phyloP scores from a whole-genome alignment of 2,797 vertebrate genomes.

The Lacerta agilis region DNA sequence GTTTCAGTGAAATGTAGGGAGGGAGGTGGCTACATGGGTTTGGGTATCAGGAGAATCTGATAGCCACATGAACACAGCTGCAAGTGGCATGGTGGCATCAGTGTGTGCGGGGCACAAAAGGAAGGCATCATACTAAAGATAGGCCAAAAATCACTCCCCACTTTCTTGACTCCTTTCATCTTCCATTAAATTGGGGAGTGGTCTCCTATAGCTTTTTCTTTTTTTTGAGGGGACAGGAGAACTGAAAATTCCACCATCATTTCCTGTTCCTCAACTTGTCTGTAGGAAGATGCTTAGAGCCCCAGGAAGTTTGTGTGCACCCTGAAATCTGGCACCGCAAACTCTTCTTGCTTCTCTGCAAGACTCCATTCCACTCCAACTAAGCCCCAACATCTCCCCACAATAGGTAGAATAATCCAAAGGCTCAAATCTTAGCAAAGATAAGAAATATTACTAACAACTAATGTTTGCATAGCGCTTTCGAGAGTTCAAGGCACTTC shows the following conservation, averaged over 20 bases:
- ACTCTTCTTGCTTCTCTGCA: not conserved
- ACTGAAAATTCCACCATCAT: not conserved
- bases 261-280: not conserved
- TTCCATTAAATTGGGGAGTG: not conserved
- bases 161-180: not conserved
- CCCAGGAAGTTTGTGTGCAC: not conserved
- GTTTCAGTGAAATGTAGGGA: no score
- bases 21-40: no score
- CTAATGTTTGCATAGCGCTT: not conserved
- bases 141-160: not conserved
- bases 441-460: not conserved
- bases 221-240: no score
- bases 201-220: no score
- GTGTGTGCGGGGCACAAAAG: no score
- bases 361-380: not conserved
- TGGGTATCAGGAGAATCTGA: no score
- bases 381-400: not conserved
- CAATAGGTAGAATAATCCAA: not conserved
- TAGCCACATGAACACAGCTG: no score
- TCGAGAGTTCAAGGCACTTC: not conserved
- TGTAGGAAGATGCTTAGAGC: not conserved
- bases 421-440: not conserved
- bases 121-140: not conserved
- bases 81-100: no score
- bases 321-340: not conserved